These are phyloP conservation scores for Dryococelus australis DNA, from an alignment of 2,888 invertebrate species.

Conservation along the genomic window DNA sequence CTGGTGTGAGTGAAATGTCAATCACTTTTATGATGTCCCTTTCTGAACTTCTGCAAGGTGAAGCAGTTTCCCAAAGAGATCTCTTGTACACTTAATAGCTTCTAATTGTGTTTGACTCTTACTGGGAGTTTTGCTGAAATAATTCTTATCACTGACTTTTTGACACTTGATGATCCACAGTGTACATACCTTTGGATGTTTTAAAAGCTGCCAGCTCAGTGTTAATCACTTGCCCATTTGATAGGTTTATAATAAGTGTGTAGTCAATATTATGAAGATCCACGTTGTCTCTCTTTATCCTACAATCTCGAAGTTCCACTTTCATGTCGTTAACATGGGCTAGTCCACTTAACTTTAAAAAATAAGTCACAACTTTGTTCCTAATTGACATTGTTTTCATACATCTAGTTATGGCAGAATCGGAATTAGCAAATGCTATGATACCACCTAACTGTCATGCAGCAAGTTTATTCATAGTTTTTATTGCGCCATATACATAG, in stretches of 20 bases:
- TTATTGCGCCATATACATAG: neutral
- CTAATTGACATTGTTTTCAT: neutral
- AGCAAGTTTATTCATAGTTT: neutral
- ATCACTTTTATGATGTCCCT: neutral
- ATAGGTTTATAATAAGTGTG: neutral
- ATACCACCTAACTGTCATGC: neutral
- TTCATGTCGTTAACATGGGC: neutral
- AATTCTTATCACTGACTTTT: neutral
- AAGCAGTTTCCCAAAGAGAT: conserved; percentile 6
- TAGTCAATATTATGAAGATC: conserved; percentile 2
- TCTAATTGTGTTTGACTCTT: neutral
- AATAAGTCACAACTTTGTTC: neutral
- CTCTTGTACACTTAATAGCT: neutral
- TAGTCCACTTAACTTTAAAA: neutral
- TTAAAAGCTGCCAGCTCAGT: conserved; percentile 13
- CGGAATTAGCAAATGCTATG: neutral
- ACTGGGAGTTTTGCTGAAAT: neutral
- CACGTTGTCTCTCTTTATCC: neutral
- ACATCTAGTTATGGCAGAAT: neutral
- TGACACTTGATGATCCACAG: conserved; percentile 22
- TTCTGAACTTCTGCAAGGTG: conserved; percentile 19
- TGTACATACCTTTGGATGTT: neutral
- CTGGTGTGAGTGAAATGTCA: neutral
- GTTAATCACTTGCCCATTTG: neutral
- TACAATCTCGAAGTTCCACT: conserved; percentile 1